These are phyloP conservation scores for Schizopygopsis malacanthus DNA, from an alignment of 2,797 vertebrate genomes.

Conservation along the genomic window DNA sequence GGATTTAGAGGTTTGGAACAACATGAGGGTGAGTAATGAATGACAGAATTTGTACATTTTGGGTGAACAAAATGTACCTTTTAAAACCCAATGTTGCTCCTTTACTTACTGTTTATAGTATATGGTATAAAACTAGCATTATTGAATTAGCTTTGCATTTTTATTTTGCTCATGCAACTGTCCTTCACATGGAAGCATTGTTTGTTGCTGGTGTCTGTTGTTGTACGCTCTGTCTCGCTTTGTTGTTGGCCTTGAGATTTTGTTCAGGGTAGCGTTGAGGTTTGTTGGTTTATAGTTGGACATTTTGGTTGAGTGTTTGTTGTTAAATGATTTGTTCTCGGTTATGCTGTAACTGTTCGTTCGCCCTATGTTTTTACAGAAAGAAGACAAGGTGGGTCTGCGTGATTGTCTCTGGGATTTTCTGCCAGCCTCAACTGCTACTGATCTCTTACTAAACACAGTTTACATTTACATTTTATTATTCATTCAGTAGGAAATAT, in stretches of 20 bases:
- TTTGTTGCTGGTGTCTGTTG: constrained; percentile 66
- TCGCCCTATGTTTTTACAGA: constrained; percentile 84
- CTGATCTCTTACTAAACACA: constrained; percentile 49
- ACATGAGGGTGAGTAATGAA: not conserved
- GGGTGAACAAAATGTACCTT: too few species aligned
- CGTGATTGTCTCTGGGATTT: constrained; percentile 76
- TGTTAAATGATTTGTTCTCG: constrained; percentile 53
- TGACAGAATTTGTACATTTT: not conserved
- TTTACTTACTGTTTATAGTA: constrained; percentile 1
- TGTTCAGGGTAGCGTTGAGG: constrained; percentile 60
- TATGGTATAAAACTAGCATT: not conserved
- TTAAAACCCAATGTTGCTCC: not conserved
- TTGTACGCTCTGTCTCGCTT: constrained; percentile 62
- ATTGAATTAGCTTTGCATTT: constrained; percentile 10
- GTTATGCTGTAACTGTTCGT: constrained; percentile 71
- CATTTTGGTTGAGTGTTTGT: constrained; percentile 34
- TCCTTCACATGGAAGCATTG: constrained; percentile 19
- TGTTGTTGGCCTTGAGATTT: constrained; percentile 48
- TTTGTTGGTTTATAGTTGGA: constrained; percentile 51
- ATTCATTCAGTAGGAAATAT: not conserved
- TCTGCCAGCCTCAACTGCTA: constrained; percentile 72
- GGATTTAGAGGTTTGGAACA: not conserved
- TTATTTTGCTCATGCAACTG: constrained; percentile 12
- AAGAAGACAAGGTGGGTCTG: constrained; percentile 85
- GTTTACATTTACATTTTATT: constrained; percentile 14